A percentile compares a stretch with the other conserved stretches of the same genome.
phyloP scores from a whole-genome alignment of 2,888 invertebrate species.

The Zaprionus bogoriensis region DNA sequence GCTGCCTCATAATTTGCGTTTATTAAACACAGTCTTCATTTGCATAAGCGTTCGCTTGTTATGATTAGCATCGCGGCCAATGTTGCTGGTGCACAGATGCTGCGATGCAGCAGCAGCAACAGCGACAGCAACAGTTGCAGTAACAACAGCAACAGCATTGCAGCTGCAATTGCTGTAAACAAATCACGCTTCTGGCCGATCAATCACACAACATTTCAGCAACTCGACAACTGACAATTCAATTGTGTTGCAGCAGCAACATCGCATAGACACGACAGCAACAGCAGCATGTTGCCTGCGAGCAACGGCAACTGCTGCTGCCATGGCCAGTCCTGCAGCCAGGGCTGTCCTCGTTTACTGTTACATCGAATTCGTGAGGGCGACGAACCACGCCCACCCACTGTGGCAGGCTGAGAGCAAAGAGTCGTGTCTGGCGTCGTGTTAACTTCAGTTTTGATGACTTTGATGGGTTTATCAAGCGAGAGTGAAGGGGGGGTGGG shows the following conservation, averaged over 20 bases:
- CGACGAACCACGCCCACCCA: conserved; percentile 44
- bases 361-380: conserved; percentile 70
- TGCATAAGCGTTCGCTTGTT: conserved; percentile 65
- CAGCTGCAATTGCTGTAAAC: conserved; percentile 60
- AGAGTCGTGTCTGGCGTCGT: conserved; percentile 63
- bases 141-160: conserved; percentile 42
- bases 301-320: conserved; percentile 9
- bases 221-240: conserved; percentile 60
- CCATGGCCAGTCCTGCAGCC: no score
- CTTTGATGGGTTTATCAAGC: conserved; percentile 76
- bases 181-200: conserved; percentile 72
- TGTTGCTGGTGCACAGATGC: conserved; percentile 25
- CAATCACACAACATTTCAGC: conserved; percentile 60
- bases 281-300: conserved; percentile 39
- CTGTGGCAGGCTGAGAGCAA: neutral
- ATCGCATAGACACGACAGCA: conserved; percentile 57
- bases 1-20: conserved; percentile 72
- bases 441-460: conserved; percentile 68
- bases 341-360: conserved; percentile 45
- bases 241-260: conserved; percentile 39
- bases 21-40: conserved; percentile 70
- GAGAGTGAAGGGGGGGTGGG: neutral
- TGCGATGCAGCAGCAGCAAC: conserved; percentile 3
- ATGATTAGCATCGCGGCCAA: conserved; percentile 52
- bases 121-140: conserved; percentile 18